A percentile compares a stretch with the other conserved stretches of the same genome.
Conservation (phyloP, 1,140 invertebrate genomes). For the Temnothorax longispinosus region DNA sequence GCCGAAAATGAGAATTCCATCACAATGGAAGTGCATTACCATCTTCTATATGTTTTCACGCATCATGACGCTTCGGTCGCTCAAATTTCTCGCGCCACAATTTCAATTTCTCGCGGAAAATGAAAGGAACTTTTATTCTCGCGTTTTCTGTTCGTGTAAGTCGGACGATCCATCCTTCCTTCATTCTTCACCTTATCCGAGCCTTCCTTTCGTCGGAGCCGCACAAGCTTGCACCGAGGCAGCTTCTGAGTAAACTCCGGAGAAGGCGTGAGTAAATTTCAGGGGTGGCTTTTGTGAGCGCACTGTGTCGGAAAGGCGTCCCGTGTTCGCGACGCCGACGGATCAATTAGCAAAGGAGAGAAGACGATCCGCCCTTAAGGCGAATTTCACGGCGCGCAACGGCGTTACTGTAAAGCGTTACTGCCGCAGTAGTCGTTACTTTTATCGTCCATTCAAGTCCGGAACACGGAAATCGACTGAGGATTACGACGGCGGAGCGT, state of each 20-base stretch:
- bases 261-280: constrained; percentile 59
- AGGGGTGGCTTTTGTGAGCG: constrained; percentile 46
- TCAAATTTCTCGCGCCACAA: constrained; percentile 22
- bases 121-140: constrained; percentile 33
- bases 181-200: constrained; percentile 31
- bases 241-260: constrained; percentile 35
- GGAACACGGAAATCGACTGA: constrained; percentile 62
- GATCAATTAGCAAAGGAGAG: constrained; percentile 68
- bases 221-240: background rate
- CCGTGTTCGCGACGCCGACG: constrained; percentile 56
- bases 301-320: constrained; percentile 47
- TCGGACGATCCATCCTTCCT: constrained; percentile 21
- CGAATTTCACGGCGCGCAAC: constrained; percentile 39
- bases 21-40: background rate
- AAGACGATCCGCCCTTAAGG: constrained; percentile 26
- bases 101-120: constrained; percentile 22
- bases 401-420: constrained; percentile 59
- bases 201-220: constrained; percentile 9
- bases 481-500: constrained; percentile 62
- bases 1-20: background rate
- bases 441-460: constrained; percentile 64
- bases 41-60: background rate
- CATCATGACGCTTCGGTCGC: background rate
- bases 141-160: constrained; percentile 40
- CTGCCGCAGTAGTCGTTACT: constrained; percentile 61